phyloP scores from a whole-genome alignment of 2,888 invertebrate species.

The Spisula solida region DNA sequence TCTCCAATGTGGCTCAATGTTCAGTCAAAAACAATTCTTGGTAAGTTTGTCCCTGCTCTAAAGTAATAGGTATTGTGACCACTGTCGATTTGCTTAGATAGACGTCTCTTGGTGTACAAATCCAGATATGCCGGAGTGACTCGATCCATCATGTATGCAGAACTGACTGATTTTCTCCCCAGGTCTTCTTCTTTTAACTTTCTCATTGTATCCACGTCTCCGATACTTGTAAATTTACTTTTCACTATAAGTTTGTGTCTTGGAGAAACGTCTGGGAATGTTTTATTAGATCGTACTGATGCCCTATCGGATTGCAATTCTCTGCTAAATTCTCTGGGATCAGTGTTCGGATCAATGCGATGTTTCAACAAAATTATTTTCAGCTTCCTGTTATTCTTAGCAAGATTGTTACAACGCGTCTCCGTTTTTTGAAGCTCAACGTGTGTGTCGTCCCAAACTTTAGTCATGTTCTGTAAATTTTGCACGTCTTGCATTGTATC shows the following conservation, averaged over 20 bases:
- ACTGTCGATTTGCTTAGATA: slow-evolving; percentile 11
- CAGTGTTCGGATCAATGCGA: slow-evolving; percentile 60
- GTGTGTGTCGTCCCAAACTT: slow-evolving; percentile 54
- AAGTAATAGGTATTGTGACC: slow-evolving; percentile 29
- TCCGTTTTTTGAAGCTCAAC: slow-evolving; percentile 49
- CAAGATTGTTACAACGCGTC: slow-evolving; percentile 41
- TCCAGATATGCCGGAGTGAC: slow-evolving; percentile 63
- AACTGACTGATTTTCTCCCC: slow-evolving; percentile 4
- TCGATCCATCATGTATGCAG: slow-evolving; percentile 44
- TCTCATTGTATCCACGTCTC: slow-evolving; percentile 39
- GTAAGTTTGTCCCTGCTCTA: slow-evolving; percentile 54
- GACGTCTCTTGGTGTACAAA: slow-evolving; percentile 46
- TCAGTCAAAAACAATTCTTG: slow-evolving; percentile 51
- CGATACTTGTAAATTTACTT: slow-evolving; percentile 40
- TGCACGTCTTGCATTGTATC: slow-evolving; percentile 38
- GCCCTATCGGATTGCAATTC: slow-evolving; percentile 28
- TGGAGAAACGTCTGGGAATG: slow-evolving; percentile 30
- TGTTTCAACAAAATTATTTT: slow-evolving; percentile 55
- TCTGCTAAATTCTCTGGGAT: slow-evolving; percentile 49
- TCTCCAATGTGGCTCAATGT: not conserved
- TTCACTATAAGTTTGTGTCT: slow-evolving; percentile 44
- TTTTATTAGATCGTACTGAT: not conserved
- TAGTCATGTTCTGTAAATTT: slow-evolving; percentile 49
- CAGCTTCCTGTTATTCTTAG: slow-evolving; percentile 49
- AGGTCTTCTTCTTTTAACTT: slow-evolving; percentile 33